phyloP scores from a whole-genome alignment of 37 sponge, comb jelly and placozoan species.

The Agelas oroides region DNA sequence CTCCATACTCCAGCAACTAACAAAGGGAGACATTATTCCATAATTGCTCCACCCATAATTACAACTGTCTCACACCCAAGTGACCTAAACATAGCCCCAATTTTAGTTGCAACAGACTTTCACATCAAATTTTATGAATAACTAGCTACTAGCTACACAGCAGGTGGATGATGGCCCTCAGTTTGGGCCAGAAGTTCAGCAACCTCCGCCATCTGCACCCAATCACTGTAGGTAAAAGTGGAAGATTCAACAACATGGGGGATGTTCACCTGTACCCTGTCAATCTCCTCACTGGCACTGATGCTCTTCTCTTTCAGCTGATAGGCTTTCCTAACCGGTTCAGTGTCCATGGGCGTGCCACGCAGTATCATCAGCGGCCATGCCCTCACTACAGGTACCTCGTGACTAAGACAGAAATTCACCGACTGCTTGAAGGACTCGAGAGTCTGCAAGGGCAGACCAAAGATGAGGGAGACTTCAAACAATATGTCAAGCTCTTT shows the following conservation, averaged over 20 bases:
- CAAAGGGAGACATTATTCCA: too few species aligned
- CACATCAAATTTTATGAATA: too few species aligned
- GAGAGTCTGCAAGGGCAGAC: too few species aligned
- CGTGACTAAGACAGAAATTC: conserved; percentile 10
- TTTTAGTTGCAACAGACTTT: too few species aligned
- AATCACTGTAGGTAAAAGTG: conserved; percentile 20
- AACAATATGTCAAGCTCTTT: too few species aligned
- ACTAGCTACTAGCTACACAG: too few species aligned
- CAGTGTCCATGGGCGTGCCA: conserved; percentile 36
- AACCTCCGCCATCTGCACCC: conserved; percentile 23
- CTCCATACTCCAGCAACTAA: too few species aligned
- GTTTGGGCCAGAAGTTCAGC: conserved; percentile 12
- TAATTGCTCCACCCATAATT: too few species aligned
- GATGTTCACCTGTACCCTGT: conserved; percentile 26
- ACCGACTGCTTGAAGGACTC: conserved; percentile 32
- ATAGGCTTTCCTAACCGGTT: neutral
- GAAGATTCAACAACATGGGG: conserved; percentile 32
- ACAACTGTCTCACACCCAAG: too few species aligned
- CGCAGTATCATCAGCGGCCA: conserved; percentile 41
- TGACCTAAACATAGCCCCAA: too few species aligned
- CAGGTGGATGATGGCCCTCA: conserved; percentile 10
- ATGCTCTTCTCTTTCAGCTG: conserved; percentile 19
- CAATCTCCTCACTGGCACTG: conserved; percentile 29
- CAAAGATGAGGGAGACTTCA: too few species aligned
- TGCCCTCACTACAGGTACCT: conserved; percentile 33